Evolutionary conservation across 2,797 vertebrate species (phyloP).

Genomic region (Ptychadena robeensis): DNA sequence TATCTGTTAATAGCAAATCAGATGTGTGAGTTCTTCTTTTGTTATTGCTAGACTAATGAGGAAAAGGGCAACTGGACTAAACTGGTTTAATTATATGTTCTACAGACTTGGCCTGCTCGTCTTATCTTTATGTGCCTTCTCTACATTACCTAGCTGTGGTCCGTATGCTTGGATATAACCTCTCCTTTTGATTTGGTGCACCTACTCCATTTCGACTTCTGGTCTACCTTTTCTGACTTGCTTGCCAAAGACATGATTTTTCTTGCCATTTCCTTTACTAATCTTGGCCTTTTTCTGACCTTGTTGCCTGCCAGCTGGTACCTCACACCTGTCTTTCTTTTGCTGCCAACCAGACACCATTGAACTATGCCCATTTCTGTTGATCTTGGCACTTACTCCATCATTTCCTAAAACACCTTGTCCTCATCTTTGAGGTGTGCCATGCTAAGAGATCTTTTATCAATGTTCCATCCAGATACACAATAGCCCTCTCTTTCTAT

Average conservation of each 20-base stretch:
- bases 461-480: background rate
- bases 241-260: background rate
- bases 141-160: no score
- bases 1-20: conserved; percentile 74
- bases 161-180: no score
- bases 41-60: background rate
- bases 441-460: background rate
- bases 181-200: no score
- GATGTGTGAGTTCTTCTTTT: conserved; percentile 80
- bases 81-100: no score
- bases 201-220: background rate
- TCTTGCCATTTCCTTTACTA: background rate
- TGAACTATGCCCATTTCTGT: background rate
- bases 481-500: background rate
- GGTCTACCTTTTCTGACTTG: background rate
- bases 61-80: background rate
- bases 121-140: no score
- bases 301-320: background rate
- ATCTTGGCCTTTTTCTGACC: background rate
- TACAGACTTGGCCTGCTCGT: no score
- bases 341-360: background rate
- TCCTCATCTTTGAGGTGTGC: background rate
- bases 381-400: background rate
- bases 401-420: background rate
- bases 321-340: background rate